Conservation (phyloP, 2,113 vertebrate species). For the Puntigrus tetrazona region DNA sequence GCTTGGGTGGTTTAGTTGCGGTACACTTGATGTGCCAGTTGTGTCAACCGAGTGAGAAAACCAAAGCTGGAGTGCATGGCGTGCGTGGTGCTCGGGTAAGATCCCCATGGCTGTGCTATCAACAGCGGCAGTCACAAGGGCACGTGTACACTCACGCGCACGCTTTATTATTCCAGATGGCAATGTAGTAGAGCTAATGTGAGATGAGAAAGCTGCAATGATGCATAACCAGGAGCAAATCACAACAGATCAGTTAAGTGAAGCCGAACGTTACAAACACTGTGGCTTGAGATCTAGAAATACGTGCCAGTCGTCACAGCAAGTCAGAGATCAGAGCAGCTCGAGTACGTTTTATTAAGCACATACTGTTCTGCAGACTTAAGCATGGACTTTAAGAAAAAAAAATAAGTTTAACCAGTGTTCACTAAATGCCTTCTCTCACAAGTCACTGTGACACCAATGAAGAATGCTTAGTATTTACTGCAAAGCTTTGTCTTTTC, state of each 20-base stretch:
- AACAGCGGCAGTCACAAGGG: conserved; percentile 71
- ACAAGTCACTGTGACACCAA: conserved; percentile 2
- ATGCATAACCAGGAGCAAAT: conserved; percentile 76
- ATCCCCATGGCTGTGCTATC: conserved; percentile 75
- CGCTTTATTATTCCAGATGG: conserved; percentile 74
- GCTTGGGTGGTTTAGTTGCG: conserved; percentile 64
- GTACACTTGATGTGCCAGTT: conserved; percentile 74
- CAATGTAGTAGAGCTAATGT: conserved; percentile 70
- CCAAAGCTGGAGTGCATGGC: conserved; percentile 72
- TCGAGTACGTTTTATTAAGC: not conserved
- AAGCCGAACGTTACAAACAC: conserved; percentile 69
- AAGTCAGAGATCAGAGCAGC: conserved; percentile 28
- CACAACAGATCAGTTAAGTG: conserved; percentile 76
- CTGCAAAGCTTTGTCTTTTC: conserved; percentile 11
- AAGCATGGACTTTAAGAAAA: not conserved
- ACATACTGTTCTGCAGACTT: not conserved
- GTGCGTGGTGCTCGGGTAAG: conserved; percentile 67
- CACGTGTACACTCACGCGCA: conserved; percentile 61
- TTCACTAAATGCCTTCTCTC: not conserved
- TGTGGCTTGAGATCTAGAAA: conserved; percentile 62
- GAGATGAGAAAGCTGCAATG: conserved; percentile 74
- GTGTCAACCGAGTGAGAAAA: conserved; percentile 75
- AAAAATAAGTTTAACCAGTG: not conserved
- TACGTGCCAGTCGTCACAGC: conserved; percentile 49
- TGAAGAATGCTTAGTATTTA: conserved; percentile 11